Evolutionary conservation across 2,797 vertebrate genomes (phyloP).

Genomic region (Anas capensis): DNA sequence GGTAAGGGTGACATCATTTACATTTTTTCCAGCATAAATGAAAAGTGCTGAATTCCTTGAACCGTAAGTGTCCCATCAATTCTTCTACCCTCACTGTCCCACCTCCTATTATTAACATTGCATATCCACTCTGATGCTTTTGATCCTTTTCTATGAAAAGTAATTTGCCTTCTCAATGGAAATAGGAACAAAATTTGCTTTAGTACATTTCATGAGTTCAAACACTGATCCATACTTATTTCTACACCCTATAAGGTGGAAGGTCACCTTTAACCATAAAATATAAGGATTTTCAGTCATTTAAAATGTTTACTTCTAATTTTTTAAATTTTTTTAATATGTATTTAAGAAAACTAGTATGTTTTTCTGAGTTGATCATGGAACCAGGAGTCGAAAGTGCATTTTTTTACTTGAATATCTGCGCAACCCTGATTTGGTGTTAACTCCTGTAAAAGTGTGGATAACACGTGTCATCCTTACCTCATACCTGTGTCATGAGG

Average conservation of each 20-base stretch:
- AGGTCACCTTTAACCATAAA: constrained; percentile 57
- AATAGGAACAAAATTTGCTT: constrained; percentile 73
- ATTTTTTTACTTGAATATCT: background rate
- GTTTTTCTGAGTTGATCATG: background rate
- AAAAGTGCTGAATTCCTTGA: constrained; percentile 75
- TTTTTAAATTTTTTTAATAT: background rate
- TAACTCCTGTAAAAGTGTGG: background rate
- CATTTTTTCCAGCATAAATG: constrained; percentile 74
- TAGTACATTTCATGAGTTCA: constrained; percentile 72
- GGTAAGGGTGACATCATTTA: constrained; percentile 76
- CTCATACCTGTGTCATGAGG: background rate
- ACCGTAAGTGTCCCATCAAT: constrained; percentile 72
- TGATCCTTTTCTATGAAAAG: constrained; percentile 70
- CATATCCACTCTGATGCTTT: constrained; percentile 66
- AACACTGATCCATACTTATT: constrained; percentile 59
- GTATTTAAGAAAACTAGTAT: constrained; percentile 33
- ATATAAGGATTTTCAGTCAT: constrained; percentile 67
- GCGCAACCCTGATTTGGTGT: background rate
- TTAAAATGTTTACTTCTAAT: constrained; percentile 65
- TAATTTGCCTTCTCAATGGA: constrained; percentile 77
- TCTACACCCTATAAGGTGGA: background rate
- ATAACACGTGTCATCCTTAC: background rate
- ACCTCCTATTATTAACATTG: constrained; percentile 76
- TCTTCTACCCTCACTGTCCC: constrained; percentile 60
- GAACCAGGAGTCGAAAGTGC: background rate